Percentiles rank a stretch among this genome's conserved stretches.
Conservation (phyloP, 2,797 vertebrate species). For the Pipistrellus pipistrellus region DNA sequence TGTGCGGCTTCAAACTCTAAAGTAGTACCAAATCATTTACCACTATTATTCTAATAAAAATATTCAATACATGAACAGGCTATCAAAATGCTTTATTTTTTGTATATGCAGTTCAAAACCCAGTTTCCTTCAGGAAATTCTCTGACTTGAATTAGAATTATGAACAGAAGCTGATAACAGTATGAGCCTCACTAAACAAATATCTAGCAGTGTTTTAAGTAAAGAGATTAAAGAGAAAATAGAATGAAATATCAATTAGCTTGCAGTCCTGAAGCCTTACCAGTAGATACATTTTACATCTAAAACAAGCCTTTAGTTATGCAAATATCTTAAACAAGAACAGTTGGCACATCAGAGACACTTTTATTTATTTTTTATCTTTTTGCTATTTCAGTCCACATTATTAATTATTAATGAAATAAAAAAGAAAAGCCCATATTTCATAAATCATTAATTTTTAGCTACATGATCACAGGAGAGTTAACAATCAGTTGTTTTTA, state of each 20-base stretch:
- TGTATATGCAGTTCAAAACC: not conserved
- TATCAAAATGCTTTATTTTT: not conserved
- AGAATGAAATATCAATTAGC: not conserved
- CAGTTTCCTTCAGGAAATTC: not conserved
- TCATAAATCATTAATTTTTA: constrained; percentile 60
- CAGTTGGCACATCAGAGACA: not conserved
- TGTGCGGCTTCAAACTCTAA: not conserved
- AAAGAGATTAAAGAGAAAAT: not conserved
- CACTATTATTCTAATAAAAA: not conserved
- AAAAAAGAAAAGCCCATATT: not conserved
- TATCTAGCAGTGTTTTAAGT: not conserved
- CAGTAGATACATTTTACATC: not conserved
- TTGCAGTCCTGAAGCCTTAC: not conserved
- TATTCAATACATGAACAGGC: not conserved
- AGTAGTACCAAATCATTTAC: not conserved
- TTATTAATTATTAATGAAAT: constrained; percentile 64
- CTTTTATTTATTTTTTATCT: not conserved
- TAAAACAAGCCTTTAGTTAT: not conserved
- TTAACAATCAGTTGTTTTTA: constrained; percentile 70
- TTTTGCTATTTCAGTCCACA: not conserved
- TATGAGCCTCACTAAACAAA: not conserved
- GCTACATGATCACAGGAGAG: not conserved
- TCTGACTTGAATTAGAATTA: constrained; percentile 13
- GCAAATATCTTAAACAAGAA: not conserved
- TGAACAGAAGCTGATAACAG: not conserved